Evolutionary conservation across 53 echinoderm and acorn worm species (phyloP).

Genomic region (Henricia sp.): DNA sequence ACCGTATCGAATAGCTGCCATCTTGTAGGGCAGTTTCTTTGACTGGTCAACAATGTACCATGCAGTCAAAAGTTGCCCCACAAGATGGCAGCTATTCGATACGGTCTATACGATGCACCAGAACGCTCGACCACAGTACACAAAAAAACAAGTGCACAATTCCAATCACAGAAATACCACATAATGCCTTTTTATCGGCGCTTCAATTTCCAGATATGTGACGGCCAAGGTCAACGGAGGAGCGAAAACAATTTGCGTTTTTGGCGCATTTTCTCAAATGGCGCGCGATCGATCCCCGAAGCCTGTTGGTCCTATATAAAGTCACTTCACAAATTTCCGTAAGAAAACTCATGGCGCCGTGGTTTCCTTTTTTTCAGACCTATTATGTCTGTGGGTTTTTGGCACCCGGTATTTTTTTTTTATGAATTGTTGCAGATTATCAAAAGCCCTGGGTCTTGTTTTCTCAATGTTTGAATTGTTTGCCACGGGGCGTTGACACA

Average conservation of each 20-base stretch:
- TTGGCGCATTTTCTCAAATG: neutral
- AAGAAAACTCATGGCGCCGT: neutral
- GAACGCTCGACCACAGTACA: too few relatives aligned
- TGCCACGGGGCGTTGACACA: neutral
- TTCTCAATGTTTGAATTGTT: neutral
- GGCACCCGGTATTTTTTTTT: neutral
- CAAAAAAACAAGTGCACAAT: too few relatives aligned
- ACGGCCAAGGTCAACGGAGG: conserved; percentile 13
- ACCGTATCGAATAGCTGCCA: too few relatives aligned
- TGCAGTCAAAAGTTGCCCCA: too few relatives aligned
- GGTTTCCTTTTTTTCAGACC: neutral
- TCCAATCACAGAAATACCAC: too few relatives aligned
- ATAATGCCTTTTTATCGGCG: too few relatives aligned
- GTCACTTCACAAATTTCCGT: neutral
- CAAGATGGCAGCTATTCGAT: too few relatives aligned
- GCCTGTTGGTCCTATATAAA: neutral
- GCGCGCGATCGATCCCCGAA: neutral
- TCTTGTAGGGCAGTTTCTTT: too few relatives aligned
- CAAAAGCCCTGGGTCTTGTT: neutral
- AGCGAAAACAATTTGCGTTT: conserved; percentile 13
- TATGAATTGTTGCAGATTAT: neutral
- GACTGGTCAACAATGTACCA: too few relatives aligned
- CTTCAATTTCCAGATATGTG: too few relatives aligned
- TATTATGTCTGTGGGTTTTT: neutral
- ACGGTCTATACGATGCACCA: too few relatives aligned